Evolutionary conservation across 1,140 invertebrate genomes (phyloP).

Genomic region (Anastrepha obliqua): DNA sequence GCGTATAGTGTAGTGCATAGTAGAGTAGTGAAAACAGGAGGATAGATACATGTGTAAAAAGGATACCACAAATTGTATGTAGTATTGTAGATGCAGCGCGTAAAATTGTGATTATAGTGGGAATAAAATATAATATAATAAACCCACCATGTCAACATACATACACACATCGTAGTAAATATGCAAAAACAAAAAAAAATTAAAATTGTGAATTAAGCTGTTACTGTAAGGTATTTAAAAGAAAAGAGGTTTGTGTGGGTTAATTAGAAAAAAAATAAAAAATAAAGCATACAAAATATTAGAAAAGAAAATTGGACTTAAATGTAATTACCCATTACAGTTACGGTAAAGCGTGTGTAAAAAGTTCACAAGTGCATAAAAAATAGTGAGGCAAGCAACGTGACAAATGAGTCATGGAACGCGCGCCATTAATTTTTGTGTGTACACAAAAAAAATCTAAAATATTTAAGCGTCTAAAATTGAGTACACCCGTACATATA

Average conservation of each 20-base stretch:
- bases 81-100: not conserved
- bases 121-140: not conserved
- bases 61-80: not conserved
- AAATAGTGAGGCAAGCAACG: not conserved
- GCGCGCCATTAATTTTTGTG: not conserved
- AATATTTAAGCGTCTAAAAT: not conserved
- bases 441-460: not conserved
- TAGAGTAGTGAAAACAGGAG: slow-evolving; percentile 14
- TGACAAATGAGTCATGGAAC: slow-evolving; percentile 34
- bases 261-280: too few species aligned
- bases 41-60: not conserved
- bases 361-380: not conserved
- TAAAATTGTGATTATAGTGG: not conserved
- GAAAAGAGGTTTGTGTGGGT: not conserved
- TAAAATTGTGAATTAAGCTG: not conserved
- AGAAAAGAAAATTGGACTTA: too few species aligned
- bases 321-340: not conserved
- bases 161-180: not conserved
- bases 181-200: not conserved
- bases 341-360: not conserved
- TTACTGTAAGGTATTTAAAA: not conserved
- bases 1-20: slow-evolving; percentile 38
- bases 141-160: not conserved
- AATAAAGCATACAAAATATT: too few species aligned
- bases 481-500: not conserved